A percentile compares a stretch with the other conserved stretches of the same genome.
Conservation (phyloP, 2,797 vertebrate species). For the Alectoris magna region DNA sequence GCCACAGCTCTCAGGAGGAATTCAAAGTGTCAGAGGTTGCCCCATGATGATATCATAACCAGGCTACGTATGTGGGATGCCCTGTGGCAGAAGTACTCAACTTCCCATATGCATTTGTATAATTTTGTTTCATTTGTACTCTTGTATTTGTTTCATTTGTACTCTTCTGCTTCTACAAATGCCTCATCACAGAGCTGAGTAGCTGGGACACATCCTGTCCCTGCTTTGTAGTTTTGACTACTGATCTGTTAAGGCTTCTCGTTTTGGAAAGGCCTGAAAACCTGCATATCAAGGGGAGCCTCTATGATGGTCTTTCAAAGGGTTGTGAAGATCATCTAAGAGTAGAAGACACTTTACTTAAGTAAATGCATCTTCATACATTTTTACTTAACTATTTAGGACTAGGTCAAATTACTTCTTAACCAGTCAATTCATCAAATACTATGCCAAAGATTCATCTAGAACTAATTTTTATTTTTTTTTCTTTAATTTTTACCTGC, state of each 20-base stretch:
- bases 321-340: neutral
- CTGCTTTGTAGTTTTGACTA: neutral
- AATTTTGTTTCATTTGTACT: neutral
- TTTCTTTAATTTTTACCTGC: neutral
- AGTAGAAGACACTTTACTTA: neutral
- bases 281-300: neutral
- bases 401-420: neutral
- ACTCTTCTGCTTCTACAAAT: fast-evolving
- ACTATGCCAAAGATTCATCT: neutral
- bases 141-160: neutral
- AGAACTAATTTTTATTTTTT: neutral
- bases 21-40: neutral
- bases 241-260: neutral
- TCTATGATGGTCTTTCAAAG: neutral
- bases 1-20: neutral
- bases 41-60: fast-evolving
- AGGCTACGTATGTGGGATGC: neutral
- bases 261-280: neutral
- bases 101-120: neutral
- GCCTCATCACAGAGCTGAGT: fast-evolving
- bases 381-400: neutral
- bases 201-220: neutral
- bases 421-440: neutral
- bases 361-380: neutral
- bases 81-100: neutral